Evolutionary conservation across 2,113 vertebrate species (phyloP), one percentile per base, ranked within the genome.

Genomic region (Odobenus rosmarus): DNA sequence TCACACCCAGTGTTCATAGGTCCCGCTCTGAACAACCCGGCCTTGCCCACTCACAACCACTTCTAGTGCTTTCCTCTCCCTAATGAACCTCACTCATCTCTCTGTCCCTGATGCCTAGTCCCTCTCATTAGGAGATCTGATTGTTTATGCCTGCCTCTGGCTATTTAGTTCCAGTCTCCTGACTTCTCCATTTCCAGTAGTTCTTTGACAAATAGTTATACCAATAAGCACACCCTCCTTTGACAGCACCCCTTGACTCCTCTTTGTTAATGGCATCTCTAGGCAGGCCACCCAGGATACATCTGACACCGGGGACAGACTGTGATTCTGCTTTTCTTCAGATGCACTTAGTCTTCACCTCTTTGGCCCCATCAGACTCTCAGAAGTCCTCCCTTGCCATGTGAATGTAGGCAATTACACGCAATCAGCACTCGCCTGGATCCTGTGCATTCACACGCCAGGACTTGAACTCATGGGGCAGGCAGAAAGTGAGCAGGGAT

Each of bases 291-390:
- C 57, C 62, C 23, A 82, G 64, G 86, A 95, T 26, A 53, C 31
- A 57, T 61, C 53, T 67, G 86, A 79, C 93, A 84, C 51, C 1
- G 28, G 36, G 81, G 23, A 72, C 36, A 62, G 53, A 51, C 55
- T 74, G 46, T 69, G 67, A 74, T 79, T 83, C 91, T 62, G 89
- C 55, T 97, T 95, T 95, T 79, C 92, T 87, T 92, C 79, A 77
- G 82, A 95, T 36, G 49, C 96, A 96, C 55, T 97, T 97, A 92
- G 72, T 61, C 77, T 93, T 96, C 57, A 88, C 89, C 90, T 96
- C 74, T 80, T 76, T 61, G 49, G 83, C 92, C 59, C 80, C 89
- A 69, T 46, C 72, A 42, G 39, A 79, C 74, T 62, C 87, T 81
- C 85, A 82, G 77, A 85, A 49, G 72, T 72, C 53, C 39, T 61